Conservation (phyloP, 2,888 invertebrate genomes). For the Halictus quadricinctus region DNA sequence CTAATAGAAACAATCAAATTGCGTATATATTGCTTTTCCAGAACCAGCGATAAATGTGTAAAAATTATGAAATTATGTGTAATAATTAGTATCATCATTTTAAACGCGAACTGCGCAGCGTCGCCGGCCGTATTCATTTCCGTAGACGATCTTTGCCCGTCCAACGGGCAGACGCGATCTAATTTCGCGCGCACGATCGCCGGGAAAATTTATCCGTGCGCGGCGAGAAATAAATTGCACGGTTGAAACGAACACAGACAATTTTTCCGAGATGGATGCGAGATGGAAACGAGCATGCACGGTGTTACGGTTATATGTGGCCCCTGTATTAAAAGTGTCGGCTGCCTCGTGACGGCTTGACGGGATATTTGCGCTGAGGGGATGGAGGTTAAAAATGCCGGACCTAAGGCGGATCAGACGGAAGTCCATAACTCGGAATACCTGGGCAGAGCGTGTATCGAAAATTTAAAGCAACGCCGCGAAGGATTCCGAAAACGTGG, state of each 20-base stretch:
- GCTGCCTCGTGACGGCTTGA: constrained; percentile 19
- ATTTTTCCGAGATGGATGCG: constrained; percentile 56
- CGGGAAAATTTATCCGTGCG: constrained; percentile 42
- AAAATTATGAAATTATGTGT: background rate
- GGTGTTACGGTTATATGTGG: constrained; percentile 51
- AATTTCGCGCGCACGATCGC: constrained; percentile 38
- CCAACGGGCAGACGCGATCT: constrained; percentile 30
- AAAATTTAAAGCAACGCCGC: constrained; percentile 76
- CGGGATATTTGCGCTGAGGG: background rate
- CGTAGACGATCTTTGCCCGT: background rate
- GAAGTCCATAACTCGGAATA: constrained; percentile 75
- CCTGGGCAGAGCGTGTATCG: constrained; percentile 70
- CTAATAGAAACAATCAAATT: no score
- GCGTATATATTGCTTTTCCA: background rate
- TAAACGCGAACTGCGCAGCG: background rate
- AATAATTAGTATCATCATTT: background rate
- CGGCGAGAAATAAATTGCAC: constrained; percentile 45
- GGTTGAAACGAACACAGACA: constrained; percentile 44
- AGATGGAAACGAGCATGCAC: constrained; percentile 48
- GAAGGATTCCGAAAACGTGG: constrained; percentile 30
- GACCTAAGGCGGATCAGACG: constrained; percentile 61
- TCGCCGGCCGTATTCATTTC: constrained; percentile 16
- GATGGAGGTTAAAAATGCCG: constrained; percentile 66
- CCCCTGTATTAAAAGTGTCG: constrained; percentile 66
- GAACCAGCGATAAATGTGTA: background rate